phyloP scores from a whole-genome alignment of 2,113 vertebrate species.

The Tauraco erythrolophus region DNA sequence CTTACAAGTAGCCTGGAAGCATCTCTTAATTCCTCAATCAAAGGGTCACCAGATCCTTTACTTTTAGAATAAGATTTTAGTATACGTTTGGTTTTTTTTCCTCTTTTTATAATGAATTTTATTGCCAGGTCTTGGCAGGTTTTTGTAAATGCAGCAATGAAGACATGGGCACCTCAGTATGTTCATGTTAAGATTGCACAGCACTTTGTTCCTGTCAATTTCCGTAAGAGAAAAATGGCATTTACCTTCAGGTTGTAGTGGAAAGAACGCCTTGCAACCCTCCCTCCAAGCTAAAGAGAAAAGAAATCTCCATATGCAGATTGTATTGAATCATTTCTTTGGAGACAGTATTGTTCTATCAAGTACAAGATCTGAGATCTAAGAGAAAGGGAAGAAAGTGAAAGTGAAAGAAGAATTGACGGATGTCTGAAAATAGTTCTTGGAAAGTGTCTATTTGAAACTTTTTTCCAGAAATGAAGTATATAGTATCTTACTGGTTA shows the following conservation, averaged over 20 bases:
- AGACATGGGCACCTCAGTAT: not conserved
- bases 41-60: not conserved
- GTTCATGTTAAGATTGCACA: not conserved
- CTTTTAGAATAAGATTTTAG: not conserved
- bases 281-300: not conserved
- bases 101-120: not conserved
- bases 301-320: not conserved
- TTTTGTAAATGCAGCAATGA: not conserved
- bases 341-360: not conserved
- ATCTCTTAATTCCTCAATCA: not conserved
- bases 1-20: not conserved
- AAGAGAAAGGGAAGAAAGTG: not conserved
- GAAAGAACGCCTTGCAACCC: not conserved
- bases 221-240: not conserved
- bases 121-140: not conserved
- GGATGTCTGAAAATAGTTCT: not conserved
- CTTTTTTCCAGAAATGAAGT: not conserved
- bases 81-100: not conserved
- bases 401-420: not conserved
- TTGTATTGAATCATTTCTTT: not conserved
- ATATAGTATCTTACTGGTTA: not conserved
- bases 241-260: not conserved
- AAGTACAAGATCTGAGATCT: not conserved
- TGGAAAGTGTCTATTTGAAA: not conserved
- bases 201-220: not conserved